Percentiles rank a stretch among this genome's conserved stretches.
These are phyloP conservation scores for Andrena dorsata DNA, from an alignment of 2,888 invertebrate species.

Conservation along the genomic window DNA sequence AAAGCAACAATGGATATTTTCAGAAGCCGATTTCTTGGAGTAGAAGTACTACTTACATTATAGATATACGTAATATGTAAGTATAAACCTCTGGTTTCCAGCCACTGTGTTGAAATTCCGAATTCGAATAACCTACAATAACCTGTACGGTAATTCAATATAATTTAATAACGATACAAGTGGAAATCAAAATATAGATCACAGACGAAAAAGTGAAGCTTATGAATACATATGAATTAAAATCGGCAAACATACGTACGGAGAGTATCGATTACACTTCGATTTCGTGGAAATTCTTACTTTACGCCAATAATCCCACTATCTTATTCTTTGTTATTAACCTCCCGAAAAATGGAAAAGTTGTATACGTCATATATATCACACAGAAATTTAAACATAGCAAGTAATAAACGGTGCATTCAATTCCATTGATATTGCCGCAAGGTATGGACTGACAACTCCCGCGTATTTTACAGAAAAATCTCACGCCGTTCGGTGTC, in stretches of 20 bases:
- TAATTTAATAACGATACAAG: neutral
- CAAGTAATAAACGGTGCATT: conserved; percentile 26
- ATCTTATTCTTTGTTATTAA: conserved; percentile 2
- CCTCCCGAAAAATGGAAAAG: neutral
- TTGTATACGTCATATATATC: conserved; percentile 7
- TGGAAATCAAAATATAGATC: neutral
- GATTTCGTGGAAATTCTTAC: neutral
- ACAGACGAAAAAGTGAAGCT: neutral
- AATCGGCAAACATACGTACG: conserved; percentile 3
- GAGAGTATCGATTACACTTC: neutral
- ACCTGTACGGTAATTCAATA: neutral
- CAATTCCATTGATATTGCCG: conserved; percentile 39
- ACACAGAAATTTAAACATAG: conserved; percentile 45
- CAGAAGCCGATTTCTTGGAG: neutral
- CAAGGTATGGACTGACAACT: conserved; percentile 42
- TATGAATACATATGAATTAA: neutral
- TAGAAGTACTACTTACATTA: conserved; percentile 40
- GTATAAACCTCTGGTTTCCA: neutral
- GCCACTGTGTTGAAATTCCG: neutral
- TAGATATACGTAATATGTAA: neutral
- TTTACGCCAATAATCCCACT: neutral
- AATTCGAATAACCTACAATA: conserved; percentile 50
- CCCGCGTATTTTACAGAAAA: conserved; percentile 47
- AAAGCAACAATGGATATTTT: neutral
- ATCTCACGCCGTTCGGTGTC: conserved; percentile 33